These are phyloP conservation scores for Meiosimyza platycephala DNA, from an alignment of 2,888 invertebrate species.

Conservation along the genomic window DNA sequence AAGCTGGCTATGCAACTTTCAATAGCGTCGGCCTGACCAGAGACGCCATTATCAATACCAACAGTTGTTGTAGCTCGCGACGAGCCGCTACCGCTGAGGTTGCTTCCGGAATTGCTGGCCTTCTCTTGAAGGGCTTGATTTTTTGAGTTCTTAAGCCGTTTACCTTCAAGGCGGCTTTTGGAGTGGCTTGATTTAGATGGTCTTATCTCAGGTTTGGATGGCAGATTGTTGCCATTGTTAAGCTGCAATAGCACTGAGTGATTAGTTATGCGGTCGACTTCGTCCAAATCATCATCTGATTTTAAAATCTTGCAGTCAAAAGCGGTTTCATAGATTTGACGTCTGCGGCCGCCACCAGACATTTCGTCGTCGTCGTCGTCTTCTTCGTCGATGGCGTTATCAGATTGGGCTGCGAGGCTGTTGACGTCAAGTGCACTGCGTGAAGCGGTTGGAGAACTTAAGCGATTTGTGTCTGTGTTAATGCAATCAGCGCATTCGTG, in stretches of 20 bases:
- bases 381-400: constrained; percentile 39
- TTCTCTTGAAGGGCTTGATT: constrained; percentile 65
- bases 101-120: constrained; percentile 48
- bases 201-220: constrained; percentile 64
- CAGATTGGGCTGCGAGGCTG: constrained; percentile 30
- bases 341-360: constrained; percentile 72
- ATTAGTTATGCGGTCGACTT: constrained; percentile 84
- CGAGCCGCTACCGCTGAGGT: constrained; percentile 46
- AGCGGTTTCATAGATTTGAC: constrained; percentile 89
- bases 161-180: constrained; percentile 60
- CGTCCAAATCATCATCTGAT: constrained; percentile 82
- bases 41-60: constrained; percentile 28
- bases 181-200: constrained; percentile 50
- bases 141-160: constrained; percentile 64
- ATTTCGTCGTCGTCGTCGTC: constrained; percentile 57
- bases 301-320: constrained; percentile 88
- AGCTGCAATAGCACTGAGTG: constrained; percentile 79
- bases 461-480: constrained; percentile 47
- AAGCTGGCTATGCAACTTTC: constrained; percentile 50
- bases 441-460: constrained; percentile 41
- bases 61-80: constrained; percentile 37
- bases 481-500: constrained; percentile 69
- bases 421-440: constrained; percentile 38
- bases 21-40: constrained; percentile 43
- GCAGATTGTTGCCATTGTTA: constrained; percentile 60